phyloP scores from a whole-genome alignment of 2,888 invertebrate genomes.

The Syrista parreyssii region DNA sequence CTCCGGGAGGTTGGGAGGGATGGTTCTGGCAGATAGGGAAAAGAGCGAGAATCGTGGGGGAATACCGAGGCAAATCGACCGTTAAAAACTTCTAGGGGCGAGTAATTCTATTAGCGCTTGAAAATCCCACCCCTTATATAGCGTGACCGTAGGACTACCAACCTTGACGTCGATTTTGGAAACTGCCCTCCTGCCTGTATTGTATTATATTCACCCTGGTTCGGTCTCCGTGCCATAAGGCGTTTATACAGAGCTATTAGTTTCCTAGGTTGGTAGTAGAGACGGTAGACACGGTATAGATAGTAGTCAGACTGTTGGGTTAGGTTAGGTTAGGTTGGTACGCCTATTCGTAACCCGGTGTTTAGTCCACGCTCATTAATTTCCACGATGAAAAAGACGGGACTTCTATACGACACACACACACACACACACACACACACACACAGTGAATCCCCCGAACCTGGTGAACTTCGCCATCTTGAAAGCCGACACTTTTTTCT shows the following conservation, averaged over 20 bases:
- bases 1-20: conserved; percentile 20
- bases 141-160: background rate
- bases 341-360: background rate
- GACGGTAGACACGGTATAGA: background rate
- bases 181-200: background rate
- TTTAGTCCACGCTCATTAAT: conserved; percentile 51
- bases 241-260: background rate
- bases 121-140: conserved; percentile 1
- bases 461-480: background rate
- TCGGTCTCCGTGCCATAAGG: background rate
- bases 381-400: conserved; percentile 35
- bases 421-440: conserved; percentile 14
- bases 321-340: background rate
- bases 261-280: background rate
- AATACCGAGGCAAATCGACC: conserved; percentile 58
- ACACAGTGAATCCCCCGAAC: no score
- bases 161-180: background rate
- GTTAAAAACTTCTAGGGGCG: conserved; percentile 60
- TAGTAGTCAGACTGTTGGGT: background rate
- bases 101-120: conserved; percentile 57
- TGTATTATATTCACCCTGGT: background rate
- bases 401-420: conserved; percentile 13
- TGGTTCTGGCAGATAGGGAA: conserved; percentile 20
- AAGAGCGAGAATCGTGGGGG: conserved; percentile 18
- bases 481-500: conserved; percentile 30